Conservation (phyloP, 2,113 vertebrate genomes). For the Nothoprocta perdicaria region DNA sequence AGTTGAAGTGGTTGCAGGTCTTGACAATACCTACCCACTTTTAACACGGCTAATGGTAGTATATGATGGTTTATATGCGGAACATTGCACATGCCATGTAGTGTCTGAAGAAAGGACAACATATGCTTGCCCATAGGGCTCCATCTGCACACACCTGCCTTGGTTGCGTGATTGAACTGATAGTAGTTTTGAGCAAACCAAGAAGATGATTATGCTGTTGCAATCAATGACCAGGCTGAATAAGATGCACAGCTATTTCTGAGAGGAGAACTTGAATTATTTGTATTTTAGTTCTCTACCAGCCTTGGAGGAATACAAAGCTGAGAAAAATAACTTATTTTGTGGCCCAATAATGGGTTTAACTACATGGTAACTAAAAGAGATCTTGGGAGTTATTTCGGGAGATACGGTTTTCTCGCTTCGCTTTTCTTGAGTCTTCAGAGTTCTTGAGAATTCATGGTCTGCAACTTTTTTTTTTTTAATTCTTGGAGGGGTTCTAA, state of each 20-base stretch:
- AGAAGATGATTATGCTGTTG: not conserved
- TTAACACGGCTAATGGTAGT: not conserved
- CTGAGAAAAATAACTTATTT: not conserved
- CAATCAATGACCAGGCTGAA: not conserved
- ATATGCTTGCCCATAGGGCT: not conserved
- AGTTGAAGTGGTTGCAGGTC: not conserved
- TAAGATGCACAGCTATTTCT: not conserved
- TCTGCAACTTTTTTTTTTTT: not conserved
- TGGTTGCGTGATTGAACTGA: rapidly evolving
- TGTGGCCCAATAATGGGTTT: not conserved
- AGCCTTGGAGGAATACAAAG: not conserved
- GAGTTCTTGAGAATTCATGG: not conserved
- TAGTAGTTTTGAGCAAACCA: not conserved
- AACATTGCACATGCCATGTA: rapidly evolving
- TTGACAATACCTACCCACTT: rapidly evolving
- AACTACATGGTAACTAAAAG: not conserved
- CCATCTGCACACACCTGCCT: not conserved
- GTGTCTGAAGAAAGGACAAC: not conserved
- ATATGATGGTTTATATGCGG: not conserved
- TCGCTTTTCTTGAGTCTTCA: not conserved
- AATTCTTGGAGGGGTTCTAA: not conserved
- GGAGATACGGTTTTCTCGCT: not conserved
- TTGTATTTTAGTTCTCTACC: not conserved
- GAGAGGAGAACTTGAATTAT: not conserved
- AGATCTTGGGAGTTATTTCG: not conserved